Base-by-base conservation (phyloP, 1,140 invertebrate genomes). In the Bombus pyrosoma region DNA sequence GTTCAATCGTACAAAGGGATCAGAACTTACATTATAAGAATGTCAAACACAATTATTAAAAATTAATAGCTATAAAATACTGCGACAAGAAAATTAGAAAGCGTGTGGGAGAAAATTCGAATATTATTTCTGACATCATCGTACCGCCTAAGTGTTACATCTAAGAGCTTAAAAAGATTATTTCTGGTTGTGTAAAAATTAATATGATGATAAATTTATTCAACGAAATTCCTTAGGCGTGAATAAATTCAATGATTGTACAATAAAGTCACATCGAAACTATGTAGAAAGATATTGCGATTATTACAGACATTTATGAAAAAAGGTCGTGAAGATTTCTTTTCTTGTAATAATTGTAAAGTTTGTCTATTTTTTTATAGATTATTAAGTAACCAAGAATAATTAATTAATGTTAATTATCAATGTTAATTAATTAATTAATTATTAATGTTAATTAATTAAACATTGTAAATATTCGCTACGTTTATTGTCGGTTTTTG, bases 401-500 rank as follows among this genome's bases (percentile, higher is more conserved):
- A 81, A 15, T 22, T 73, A 74, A 10, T 37, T 62, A 39, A 81
- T 66, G 22, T 22, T 73, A 74, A 10, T 37, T 62, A 39, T n/a
- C n/a, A n/a, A n/a, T n/a, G 22, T 22, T 73, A 74, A 10, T 37
- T 62, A 39, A 81, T 66, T 68, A 64, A 64, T n/a, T n/a, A n/a
- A n/a, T n/a, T n/a, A n/a, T n/a, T n/a, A n/a, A n/a, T n/a, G 22
- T 22, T 73, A 74, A 10, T 37, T 62, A 39, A 81, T 66, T 68
- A 64, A 64, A 18, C 12, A 64, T 41, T 34, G 47, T 41, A 85
- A 80, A 71, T 73, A 69, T 62, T 25, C 6, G n/a, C 12, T 77
- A 68, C 4, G 1, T 37, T 62, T 32, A 37, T 66, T 22, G 28
- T 39, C 34, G 32, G 39, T 73, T 62, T 81, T 62, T 53, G 37